These are phyloP conservation scores for Arctia plantaginis DNA, from an alignment of 2,888 invertebrate genomes.

Conservation along the genomic window DNA sequence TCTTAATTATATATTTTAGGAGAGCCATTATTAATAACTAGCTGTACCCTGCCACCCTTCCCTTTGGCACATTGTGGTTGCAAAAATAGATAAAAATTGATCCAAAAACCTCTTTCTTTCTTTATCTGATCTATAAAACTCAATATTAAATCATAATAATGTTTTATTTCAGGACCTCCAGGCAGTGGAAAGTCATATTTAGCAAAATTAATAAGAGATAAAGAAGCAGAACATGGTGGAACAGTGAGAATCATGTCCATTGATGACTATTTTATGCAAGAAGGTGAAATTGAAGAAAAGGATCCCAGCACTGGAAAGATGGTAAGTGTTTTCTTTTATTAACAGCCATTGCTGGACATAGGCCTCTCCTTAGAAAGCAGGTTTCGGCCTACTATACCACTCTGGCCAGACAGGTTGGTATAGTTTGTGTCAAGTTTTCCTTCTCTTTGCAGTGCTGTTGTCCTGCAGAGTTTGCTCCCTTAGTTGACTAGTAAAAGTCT, in stretches of 20 bases:
- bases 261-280: constrained; percentile 98
- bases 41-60: too few species aligned
- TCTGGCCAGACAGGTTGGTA: too few species aligned
- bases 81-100: neutral
- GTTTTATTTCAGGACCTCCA: constrained; percentile 89
- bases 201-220: constrained; percentile 94
- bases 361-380: too few species aligned
- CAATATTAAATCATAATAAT: constrained; percentile 1
- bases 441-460: too few species aligned
- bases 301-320: constrained; percentile 91
- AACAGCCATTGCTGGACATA: too few species aligned
- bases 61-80: too few species aligned
- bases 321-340: constrained; percentile 63
- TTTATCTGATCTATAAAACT: neutral
- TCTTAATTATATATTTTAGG: too few species aligned
- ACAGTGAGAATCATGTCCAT: constrained; percentile 97
- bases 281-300: constrained; percentile 90
- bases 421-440: too few species aligned
- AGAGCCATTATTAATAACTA: too few species aligned
- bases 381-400: too few species aligned
- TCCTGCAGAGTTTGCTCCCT: too few species aligned
- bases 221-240: constrained; percentile 93
- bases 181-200: constrained; percentile 98
- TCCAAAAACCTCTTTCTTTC: neutral
- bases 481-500: too few species aligned